Evolutionary conservation across 1,140 invertebrate genomes (phyloP), one percentile per base, ranked within the genome.

Genomic region (Aphelinus certus): DNA sequence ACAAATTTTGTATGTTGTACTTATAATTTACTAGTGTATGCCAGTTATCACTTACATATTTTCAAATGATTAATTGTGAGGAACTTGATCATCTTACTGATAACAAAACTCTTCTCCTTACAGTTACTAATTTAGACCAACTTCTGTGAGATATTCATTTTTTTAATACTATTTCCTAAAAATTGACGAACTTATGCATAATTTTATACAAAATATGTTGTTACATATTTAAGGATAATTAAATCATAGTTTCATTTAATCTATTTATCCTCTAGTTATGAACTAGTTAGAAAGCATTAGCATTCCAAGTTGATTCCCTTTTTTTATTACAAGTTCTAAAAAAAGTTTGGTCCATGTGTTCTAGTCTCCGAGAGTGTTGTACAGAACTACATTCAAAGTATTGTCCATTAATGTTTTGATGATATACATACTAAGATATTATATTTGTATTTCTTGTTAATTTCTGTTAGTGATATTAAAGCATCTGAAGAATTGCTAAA

Each of bases 371-470:
- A 62, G 51, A 76, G 63, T 71, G 46, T 76, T 76, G 64, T 71
- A 71, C 5, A 71, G 53, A 53, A 75, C 61, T 75, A 66, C 46
- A n/a, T 75, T 69, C 51, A 71, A 75, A 75, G 68, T 75, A 75
- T 75, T 71, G 57, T 48, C 7, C 47, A 71, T 71, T 71, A 60
- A 71, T 75, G 73, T 77, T 75, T 70, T 5, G 7, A 61, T 62
- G 7, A 66, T 73, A 62, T 46, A 61, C 71, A 62, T 77, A 75
- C 1, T 49, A 5, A 73, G 67, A 73, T 71, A 70, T 72, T 73
- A 77, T 70, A 77, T 56, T 75, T 74, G 70, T 75, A 71, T 70
- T 76, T 73, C 63, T 71, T 73, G 74, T 71, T 76, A 51, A 76
- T 76, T 76, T 76, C 56, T 26, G 57, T 26, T 71, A 71, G 56